Evolutionary conservation across 2,888 invertebrate species (phyloP), one percentile per base, ranked within the genome.

Genomic region (Elysia crispata): DNA sequence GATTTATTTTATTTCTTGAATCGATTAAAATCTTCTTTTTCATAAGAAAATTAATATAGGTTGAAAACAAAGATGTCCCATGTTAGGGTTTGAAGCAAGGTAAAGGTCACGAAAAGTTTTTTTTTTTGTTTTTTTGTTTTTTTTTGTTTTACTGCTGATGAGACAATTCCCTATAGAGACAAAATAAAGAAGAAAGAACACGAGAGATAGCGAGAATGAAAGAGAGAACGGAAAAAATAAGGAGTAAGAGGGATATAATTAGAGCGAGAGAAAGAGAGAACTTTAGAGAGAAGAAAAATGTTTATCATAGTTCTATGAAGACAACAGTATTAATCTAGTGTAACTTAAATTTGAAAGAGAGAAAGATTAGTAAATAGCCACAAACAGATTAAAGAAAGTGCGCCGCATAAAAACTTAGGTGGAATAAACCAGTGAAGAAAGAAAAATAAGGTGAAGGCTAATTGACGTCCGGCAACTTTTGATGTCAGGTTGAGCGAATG

Each of bases 101-200:
- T 11, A 41, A 41, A 41, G 3, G 41, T 41, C 41, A 41, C 41
- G 11, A 41, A 41, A 41, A 41, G 3, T 3, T 41, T 41, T 41
- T 41, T 41, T 11, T 41, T 41, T 41, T 41, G 3, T 41, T 41
- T 41, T 41, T 11, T 41, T 41, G 41, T 41, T 41, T 41, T 41
- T 41, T 41, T 41, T 41, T 41, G n/a, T 41, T 11, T 11, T 41
- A 41, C 3, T 41, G 3, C 41, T 41, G 11, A 41, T 41, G 41
- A 41, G 41, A 41, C 41, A 41, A 41, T 41, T 41, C 5, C 11
- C 3, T 41, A 70, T 8, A 70, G 33, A 70, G 33, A 33, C 31
- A 70, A 41, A 70, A 70, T 30, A 31, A 15, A 70, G 70, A 33
- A 15, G 33, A n/a, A 70, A 31, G n/a, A 41, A 18, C 18, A 33